Evolutionary conservation across 2,113 vertebrate species (phyloP).

Genomic region (Pituophis catenifer): DNA sequence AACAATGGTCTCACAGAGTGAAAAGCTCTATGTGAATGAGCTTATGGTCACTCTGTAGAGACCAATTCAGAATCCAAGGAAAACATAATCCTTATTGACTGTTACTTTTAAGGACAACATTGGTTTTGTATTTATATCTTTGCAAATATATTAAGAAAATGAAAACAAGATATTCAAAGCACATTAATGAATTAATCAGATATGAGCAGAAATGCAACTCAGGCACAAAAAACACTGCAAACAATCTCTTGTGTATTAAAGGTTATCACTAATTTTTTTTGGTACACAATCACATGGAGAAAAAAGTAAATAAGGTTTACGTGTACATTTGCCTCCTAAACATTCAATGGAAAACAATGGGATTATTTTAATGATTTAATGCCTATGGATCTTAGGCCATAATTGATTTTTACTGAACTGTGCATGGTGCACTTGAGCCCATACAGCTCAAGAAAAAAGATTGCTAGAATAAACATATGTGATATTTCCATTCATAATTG

Average conservation of each 20-base stretch:
- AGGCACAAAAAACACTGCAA: not conserved
- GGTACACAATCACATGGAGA: not conserved
- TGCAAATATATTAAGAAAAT: not conserved
- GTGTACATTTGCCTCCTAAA: not conserved
- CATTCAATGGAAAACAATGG: not conserved
- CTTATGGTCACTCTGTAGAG: not conserved
- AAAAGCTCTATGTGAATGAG: conserved; percentile 5
- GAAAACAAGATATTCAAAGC: not conserved
- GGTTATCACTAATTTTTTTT: not conserved
- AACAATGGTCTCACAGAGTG: conserved; percentile 3
- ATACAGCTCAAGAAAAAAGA: not conserved
- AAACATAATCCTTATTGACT: not conserved
- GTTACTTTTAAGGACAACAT: not conserved
- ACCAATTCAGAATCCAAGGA: conserved; percentile 1
- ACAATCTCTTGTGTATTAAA: not conserved
- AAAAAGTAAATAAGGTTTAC: not conserved
- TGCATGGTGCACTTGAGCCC: not conserved
- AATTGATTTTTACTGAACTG: not conserved
- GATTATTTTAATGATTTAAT: not conserved
- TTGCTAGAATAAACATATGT: not conserved
- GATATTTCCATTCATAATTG: not conserved
- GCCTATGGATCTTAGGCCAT: not conserved
- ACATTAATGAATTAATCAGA: not conserved
- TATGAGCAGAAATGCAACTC: not conserved
- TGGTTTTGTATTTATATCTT: not conserved